These are phyloP conservation scores for Danio aesculapii DNA, from an alignment of 2,797 vertebrate species.

Conservation along the genomic window DNA sequence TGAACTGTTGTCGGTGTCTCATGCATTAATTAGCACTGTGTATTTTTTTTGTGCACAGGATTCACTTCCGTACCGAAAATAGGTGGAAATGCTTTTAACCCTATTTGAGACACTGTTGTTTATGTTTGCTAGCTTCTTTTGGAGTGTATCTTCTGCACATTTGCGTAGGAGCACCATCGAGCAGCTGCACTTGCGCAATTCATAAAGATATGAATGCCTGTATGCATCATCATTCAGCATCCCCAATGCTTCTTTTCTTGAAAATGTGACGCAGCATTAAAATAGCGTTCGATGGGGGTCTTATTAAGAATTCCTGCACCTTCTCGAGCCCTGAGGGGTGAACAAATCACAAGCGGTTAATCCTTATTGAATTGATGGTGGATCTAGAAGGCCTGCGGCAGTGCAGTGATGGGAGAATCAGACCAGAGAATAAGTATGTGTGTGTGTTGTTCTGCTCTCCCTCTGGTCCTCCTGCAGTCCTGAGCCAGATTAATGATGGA, in stretches of 20 bases:
- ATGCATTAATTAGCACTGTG: not conserved
- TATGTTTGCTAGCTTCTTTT: not conserved
- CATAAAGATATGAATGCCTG: not conserved
- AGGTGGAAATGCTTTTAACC: not conserved
- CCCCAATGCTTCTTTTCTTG: not conserved
- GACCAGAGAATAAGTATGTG: not conserved
- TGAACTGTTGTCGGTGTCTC: not conserved
- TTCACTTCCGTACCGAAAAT: not conserved
- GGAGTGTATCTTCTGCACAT: not conserved
- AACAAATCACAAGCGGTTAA: constrained; percentile 45
- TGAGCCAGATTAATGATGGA: constrained; percentile 42
- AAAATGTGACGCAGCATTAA: not conserved
- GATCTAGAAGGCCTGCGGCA: constrained; percentile 35
- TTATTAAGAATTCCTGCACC: constrained; percentile 39
- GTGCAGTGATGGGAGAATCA: constrained; percentile 17
- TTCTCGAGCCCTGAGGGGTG: constrained; percentile 32
- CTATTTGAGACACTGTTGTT: not conserved
- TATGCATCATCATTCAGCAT: constrained; percentile 31
- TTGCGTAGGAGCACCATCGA: not conserved
- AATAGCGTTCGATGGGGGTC: not conserved
- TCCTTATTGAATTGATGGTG: constrained; percentile 42
- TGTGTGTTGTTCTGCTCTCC: constrained; percentile 18
- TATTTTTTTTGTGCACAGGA: not conserved
- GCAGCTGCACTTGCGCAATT: not conserved
- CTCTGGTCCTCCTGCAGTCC: constrained; percentile 23